Evolutionary conservation across 2,888 invertebrate genomes (phyloP).

Genomic region (Lysandra coridon): DNA sequence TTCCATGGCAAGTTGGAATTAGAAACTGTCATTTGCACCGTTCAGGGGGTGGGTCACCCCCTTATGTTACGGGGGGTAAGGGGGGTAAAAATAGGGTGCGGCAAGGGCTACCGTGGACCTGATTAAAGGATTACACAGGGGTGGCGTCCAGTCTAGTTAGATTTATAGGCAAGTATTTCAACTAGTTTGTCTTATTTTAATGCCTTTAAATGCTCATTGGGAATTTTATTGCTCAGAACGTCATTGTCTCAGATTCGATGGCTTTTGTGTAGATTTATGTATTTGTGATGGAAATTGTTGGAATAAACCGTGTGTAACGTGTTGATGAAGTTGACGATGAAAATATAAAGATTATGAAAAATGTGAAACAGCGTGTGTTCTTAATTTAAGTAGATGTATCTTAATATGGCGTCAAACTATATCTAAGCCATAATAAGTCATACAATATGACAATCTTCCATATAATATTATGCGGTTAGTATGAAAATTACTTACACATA

Average conservation of each 20-base stretch:
- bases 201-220: conserved; percentile 35
- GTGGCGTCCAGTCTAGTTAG: conserved; percentile 77
- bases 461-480: too few species aligned
- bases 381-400: background rate
- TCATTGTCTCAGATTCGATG: conserved; percentile 1
- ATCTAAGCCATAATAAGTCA: too few species aligned
- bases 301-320: background rate
- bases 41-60: conserved; percentile 63
- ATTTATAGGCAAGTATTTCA: conserved; percentile 76
- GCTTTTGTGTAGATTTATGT: background rate
- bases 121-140: conserved; percentile 79
- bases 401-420: too few species aligned
- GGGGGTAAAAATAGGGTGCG: conserved; percentile 77
- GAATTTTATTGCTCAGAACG: background rate
- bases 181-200: conserved; percentile 66
- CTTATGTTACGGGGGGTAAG: conserved; percentile 48
- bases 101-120: conserved; percentile 77
- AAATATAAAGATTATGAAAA: background rate
- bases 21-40: conserved; percentile 82
- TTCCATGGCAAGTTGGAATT: conserved; percentile 82
- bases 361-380: background rate
- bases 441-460: too few species aligned
- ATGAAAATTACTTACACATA: too few species aligned
- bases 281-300: background rate
- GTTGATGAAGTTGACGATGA: background rate